phyloP scores from a whole-genome alignment of 1,140 invertebrate genomes.

The Paraescarpia echinospica region DNA sequence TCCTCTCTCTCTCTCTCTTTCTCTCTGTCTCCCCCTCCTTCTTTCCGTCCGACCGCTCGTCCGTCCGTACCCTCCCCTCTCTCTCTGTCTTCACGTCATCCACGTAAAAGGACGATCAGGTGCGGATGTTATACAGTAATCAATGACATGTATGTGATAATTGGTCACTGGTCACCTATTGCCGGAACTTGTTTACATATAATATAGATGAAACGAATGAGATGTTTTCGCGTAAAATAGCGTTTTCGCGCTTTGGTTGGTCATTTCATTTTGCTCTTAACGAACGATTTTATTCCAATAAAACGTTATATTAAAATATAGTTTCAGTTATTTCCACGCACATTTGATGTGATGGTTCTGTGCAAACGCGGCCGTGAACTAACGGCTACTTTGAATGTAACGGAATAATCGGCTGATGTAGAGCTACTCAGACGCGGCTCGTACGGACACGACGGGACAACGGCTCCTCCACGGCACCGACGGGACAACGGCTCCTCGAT shows the following conservation, averaged over 20 bases:
- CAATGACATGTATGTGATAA: too few species aligned
- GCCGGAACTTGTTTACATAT: too few species aligned
- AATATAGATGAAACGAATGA: not conserved
- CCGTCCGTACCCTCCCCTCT: too few species aligned
- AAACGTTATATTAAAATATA: not conserved
- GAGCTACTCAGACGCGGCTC: not conserved
- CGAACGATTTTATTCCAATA: not conserved
- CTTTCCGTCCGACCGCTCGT: too few species aligned
- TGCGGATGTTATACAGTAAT: too few species aligned
- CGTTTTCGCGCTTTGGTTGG: too few species aligned
- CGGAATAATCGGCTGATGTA: not conserved
- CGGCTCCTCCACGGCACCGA: not conserved
- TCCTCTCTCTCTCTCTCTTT: too few species aligned
- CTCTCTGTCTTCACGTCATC: too few species aligned
- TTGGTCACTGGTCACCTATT: too few species aligned
- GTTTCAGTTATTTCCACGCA: not conserved
- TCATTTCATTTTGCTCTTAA: not conserved
- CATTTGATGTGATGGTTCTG: not conserved
- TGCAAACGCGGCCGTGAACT: not conserved
- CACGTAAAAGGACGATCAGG: too few species aligned
- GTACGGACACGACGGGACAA: not conserved
- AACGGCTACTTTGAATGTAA: not conserved
- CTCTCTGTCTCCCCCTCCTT: not conserved
- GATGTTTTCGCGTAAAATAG: not conserved
- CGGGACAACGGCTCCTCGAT: not conserved